phyloP scores from a whole-genome alignment of 2,113 vertebrate species.

The Barbus barbus region DNA sequence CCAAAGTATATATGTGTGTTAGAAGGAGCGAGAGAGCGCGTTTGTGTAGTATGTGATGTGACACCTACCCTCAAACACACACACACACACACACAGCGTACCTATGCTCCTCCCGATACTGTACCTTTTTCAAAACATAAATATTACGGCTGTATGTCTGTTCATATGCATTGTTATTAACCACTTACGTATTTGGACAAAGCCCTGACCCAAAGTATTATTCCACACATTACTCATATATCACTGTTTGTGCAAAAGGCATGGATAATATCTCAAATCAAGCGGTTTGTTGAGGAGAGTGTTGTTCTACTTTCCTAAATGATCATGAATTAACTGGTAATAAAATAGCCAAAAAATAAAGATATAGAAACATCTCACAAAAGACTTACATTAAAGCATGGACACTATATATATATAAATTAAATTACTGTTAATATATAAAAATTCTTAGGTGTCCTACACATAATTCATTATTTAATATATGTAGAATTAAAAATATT shows the following conservation, averaged over 20 bases:
- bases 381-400: too few relatives aligned
- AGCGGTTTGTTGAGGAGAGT: not conserved
- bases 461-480: too few relatives aligned
- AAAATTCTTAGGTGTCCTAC: too few relatives aligned
- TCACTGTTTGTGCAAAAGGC: not conserved
- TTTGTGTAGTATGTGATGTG: conserved; percentile 15
- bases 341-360: too few relatives aligned
- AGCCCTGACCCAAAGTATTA: not conserved
- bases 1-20: conserved; percentile 31
- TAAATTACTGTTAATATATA: too few relatives aligned
- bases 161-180: not conserved
- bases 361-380: too few relatives aligned
- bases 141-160: not conserved
- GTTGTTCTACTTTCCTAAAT: not conserved
- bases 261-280: not conserved
- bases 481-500: too few relatives aligned
- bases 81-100: not conserved
- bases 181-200: not conserved
- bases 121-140: not conserved
- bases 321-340: not conserved
- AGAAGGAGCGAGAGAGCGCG: conserved; percentile 6
- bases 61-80: not conserved
- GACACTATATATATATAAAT: too few relatives aligned
- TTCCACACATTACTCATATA: not conserved
- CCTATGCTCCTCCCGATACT: conserved; percentile 3